phyloP scores from a whole-genome alignment of 2,113 vertebrate genomes.

The Equus przewalskii region DNA sequence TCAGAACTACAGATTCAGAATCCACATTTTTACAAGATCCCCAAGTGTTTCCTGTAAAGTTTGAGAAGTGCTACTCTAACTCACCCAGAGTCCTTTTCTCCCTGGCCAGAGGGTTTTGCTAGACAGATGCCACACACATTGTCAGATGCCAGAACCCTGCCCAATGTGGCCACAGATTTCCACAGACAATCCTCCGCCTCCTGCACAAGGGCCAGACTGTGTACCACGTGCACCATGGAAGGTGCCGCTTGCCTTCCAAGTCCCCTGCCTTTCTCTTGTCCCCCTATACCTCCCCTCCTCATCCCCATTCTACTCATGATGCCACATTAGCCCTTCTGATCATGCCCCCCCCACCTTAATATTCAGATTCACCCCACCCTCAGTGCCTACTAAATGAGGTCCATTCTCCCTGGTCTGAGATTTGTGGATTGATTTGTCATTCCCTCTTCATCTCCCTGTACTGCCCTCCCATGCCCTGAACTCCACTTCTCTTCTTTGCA shows the following conservation, averaged over 20 bases:
- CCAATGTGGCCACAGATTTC: not conserved
- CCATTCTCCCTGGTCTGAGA: not conserved
- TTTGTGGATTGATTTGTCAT: rapidly evolving
- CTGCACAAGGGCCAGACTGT: too few species aligned
- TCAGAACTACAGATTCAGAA: not conserved
- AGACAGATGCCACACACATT: not conserved
- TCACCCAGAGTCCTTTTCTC: not conserved
- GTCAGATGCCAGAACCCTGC: not conserved
- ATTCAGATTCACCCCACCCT: not conserved
- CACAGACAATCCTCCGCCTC: not conserved
- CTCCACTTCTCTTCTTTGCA: not conserved
- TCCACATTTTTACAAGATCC: not conserved
- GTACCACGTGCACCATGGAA: not conserved
- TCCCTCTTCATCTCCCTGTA: not conserved
- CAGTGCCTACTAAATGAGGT: not conserved
- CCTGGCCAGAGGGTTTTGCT: not conserved
- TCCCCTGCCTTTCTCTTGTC: not conserved
- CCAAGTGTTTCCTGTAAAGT: not conserved
- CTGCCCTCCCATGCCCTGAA: not conserved
- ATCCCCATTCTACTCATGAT: not conserved
- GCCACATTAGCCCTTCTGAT: not conserved
- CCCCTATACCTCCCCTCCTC: not conserved
- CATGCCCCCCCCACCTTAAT: not conserved
- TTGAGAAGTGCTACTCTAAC: not conserved
- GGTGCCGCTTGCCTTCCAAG: not conserved